A percentile compares a stretch with the other conserved stretches of the same genome.
Evolutionary conservation across 1,140 invertebrate genomes (phyloP).

Genomic region (Lordiphosa clarofinis): DNA sequence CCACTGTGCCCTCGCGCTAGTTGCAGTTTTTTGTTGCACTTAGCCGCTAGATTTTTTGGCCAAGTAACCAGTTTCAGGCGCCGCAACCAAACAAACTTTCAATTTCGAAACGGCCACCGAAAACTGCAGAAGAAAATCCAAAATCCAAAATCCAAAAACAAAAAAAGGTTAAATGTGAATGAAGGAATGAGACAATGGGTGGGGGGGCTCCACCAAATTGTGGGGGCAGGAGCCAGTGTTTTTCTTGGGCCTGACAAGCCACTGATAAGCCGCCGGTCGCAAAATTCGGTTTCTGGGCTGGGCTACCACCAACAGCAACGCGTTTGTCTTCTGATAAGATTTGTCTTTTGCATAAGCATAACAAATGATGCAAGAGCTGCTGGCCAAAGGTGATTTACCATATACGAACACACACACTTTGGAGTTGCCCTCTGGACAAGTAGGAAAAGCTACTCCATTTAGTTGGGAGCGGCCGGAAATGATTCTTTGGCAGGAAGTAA

Average conservation of each 20-base stretch:
- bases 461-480: too few relatives aligned
- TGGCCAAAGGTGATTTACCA: too few relatives aligned
- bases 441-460: too few relatives aligned
- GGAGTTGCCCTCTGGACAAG: too few relatives aligned
- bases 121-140: slow-evolving; percentile 9
- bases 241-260: slow-evolving; percentile 45
- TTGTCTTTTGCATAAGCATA: slow-evolving; percentile 51
- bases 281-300: slow-evolving; percentile 36
- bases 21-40: slow-evolving; percentile 21
- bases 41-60: slow-evolving; percentile 21
- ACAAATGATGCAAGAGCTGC: slow-evolving; percentile 48
- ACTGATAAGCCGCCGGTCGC: slow-evolving; percentile 49
- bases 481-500: too few relatives aligned
- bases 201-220: slow-evolving; percentile 1
- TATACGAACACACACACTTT: too few relatives aligned
- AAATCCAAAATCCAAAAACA: slow-evolving; percentile 3
- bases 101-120: slow-evolving; percentile 61
- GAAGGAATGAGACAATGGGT: slow-evolving; percentile 14
- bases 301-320: slow-evolving; percentile 6
- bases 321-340: slow-evolving; percentile 55
- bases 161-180: slow-evolving; percentile 70
- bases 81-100: slow-evolving; percentile 60
- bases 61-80: slow-evolving; percentile 62
- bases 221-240: slow-evolving; percentile 10
- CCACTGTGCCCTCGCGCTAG: slow-evolving; percentile 10